Evolutionary conservation across 2,797 vertebrate species (phyloP).

Genomic region (Bucorvus abyssinicus): DNA sequence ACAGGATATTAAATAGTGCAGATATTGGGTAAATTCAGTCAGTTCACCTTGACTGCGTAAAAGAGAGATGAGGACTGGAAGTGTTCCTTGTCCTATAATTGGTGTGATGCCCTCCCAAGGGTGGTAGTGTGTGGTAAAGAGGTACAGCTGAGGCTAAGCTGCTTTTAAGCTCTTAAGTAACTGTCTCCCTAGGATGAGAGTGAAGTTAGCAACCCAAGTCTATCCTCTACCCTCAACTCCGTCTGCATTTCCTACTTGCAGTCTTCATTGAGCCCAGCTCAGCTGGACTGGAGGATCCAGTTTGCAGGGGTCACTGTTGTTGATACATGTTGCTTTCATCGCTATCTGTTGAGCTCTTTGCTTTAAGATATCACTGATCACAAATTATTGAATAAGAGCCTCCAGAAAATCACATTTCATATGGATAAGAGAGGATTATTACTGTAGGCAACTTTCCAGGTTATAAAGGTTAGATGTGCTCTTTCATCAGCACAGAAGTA

Average conservation of each 20-base stretch:
- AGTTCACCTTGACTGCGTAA: not conserved
- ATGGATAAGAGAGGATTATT: not conserved
- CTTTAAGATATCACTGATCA: not conserved
- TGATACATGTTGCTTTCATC: not conserved
- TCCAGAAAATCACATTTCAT: not conserved
- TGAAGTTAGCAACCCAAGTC: not conserved
- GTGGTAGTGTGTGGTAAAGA: not conserved
- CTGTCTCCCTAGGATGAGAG: not conserved
- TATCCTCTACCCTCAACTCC: not conserved
- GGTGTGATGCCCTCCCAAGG: not conserved
- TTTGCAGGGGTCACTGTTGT: not conserved
- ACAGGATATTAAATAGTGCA: slow-evolving; percentile 10
- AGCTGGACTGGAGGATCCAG: not conserved
- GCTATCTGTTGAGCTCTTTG: not conserved
- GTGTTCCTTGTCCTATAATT: not conserved
- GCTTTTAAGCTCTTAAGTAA: not conserved
- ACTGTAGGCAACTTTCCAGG: not conserved
- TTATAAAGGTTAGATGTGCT: not conserved
- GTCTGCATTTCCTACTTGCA: not conserved
- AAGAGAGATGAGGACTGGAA: not conserved
- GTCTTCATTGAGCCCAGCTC: not conserved
- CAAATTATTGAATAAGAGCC: not conserved
- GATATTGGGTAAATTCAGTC: not conserved
- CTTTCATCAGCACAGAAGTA: not conserved
- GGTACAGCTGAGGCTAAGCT: not conserved